Evolutionary conservation across 2,888 invertebrate species (phyloP), one percentile per base, ranked within the genome.

Genomic region (Nomada goodeniana): DNA sequence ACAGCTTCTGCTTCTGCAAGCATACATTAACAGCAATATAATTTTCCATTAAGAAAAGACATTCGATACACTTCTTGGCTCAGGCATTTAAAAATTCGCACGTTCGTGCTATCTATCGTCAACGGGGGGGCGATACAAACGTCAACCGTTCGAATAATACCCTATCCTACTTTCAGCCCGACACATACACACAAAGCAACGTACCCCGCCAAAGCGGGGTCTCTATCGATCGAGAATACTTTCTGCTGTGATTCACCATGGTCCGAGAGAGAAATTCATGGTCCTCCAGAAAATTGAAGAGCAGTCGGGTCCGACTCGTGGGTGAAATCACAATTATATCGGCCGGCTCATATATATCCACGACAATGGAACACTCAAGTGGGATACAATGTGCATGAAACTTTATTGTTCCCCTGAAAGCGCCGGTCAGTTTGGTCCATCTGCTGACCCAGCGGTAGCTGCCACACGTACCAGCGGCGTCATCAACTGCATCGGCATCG

Each of bases 361-460:
- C 74, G 81, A 88, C 88, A 88, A 88, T 88, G 60, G 87, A 81
- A 82, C 80, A 82, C 84, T 83, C 89, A 83, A 86, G 87, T 91
- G 86, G 91, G 90, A 88, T 91, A 91, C 91, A 91, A 91, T 90
- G 90, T 90, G 88, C 89, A 90, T 87, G 91, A 89, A 80, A 90
- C 86, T 91, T 93, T 92, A 92, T 93, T 92, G 92, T 92, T 89
- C 91, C 90, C 90, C 86, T 90, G 90, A 92, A 91, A 91, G 90
- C 91, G 83, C 85, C 85, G 92, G 93, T 92, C 92, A 92, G 92
- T 92, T 88, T 85, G 91, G 92, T 92, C 92, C 93, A 93, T 93
- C 93, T 93, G 93, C 93, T 93, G 92, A 92, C 88, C 91, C 86
- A 91, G 93, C 92, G 88, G 80, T 89, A 87, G 89, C 88, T 86